phyloP scores from a whole-genome alignment of 2,797 vertebrate genomes.

The Masticophis lateralis region DNA sequence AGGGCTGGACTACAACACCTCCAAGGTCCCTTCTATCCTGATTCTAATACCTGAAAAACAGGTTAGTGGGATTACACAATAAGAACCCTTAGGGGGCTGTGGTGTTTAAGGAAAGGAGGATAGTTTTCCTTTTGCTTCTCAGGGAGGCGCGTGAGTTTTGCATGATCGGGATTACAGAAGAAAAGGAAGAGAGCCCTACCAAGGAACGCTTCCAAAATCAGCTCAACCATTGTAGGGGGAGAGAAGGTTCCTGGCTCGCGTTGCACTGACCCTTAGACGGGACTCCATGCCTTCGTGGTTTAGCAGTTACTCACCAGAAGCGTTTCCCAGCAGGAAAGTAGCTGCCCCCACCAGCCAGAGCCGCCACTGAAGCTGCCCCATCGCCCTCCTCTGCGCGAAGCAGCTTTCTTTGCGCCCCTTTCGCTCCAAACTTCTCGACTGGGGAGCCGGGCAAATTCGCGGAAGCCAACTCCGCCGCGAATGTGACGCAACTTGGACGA shows the following conservation, averaged over 20 bases:
- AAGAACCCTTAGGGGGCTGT: neutral
- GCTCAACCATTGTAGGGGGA: neutral
- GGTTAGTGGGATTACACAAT: neutral
- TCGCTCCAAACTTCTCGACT: neutral
- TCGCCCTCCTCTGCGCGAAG: neutral
- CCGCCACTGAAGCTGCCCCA: neutral
- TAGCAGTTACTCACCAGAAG: neutral
- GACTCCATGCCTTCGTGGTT: neutral
- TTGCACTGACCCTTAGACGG: neutral
- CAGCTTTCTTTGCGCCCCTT: neutral
- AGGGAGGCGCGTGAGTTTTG: neutral
- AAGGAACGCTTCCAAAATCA: neutral
- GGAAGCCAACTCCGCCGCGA: neutral
- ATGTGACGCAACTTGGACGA: neutral
- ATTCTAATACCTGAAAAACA: neutral
- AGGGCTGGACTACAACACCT: no score
- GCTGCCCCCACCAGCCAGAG: neutral
- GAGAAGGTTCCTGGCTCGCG: neutral
- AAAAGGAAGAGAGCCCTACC: neutral
- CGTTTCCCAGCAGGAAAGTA: neutral
- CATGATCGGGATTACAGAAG: neutral
- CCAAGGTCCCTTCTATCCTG: no score
- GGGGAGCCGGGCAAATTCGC: neutral
- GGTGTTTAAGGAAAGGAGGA: neutral
- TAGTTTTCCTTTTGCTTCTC: neutral